Conservation (phyloP, 2,888 invertebrate genomes). For the Drosophila subsilvestris region DNA sequence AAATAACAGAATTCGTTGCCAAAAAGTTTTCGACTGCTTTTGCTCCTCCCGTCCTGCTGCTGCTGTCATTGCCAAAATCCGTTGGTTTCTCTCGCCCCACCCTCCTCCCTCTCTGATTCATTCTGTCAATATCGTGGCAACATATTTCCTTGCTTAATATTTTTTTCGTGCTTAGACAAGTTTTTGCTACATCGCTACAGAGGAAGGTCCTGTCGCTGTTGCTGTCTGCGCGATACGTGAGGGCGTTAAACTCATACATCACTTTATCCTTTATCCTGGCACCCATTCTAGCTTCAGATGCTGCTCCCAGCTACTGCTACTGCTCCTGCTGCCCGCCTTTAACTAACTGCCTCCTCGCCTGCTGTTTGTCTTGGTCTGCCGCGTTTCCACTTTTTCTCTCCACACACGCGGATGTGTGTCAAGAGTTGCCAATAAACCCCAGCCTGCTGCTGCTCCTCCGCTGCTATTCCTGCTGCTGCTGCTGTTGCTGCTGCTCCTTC, state of each 20-base stretch:
- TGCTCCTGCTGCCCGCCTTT: constrained; percentile 21
- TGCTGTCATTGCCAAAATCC: constrained; percentile 78
- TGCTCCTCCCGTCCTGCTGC: constrained; percentile 9
- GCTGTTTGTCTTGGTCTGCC: constrained; percentile 48
- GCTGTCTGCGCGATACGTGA: constrained; percentile 63
- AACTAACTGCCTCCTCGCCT: constrained; percentile 36
- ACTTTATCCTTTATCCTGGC: constrained; percentile 67
- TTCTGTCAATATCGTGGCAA: constrained; percentile 68
- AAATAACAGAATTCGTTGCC: constrained; percentile 70
- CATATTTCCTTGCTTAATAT: constrained; percentile 74
- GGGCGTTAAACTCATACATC: constrained; percentile 82
- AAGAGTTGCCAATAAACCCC: constrained; percentile 72
- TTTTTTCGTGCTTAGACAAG: constrained; percentile 60
- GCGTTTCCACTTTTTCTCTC: constrained; percentile 49
- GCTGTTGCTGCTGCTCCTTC: constrained; percentile 15
- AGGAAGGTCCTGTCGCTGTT: constrained; percentile 49
- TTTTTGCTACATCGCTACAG: constrained; percentile 49
- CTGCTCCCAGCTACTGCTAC: constrained; percentile 22
- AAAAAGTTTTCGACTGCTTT: constrained; percentile 44
- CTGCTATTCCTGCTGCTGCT: not conserved
- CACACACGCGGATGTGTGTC: constrained; percentile 69
- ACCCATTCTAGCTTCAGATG: constrained; percentile 50
- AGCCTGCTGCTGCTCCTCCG: constrained; percentile 5
- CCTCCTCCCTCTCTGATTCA: constrained; percentile 30
- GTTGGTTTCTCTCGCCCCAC: constrained; percentile 35